Base-by-base conservation (phyloP, 2,113 vertebrate genomes). In the Anseranas semipalmata region DNA sequence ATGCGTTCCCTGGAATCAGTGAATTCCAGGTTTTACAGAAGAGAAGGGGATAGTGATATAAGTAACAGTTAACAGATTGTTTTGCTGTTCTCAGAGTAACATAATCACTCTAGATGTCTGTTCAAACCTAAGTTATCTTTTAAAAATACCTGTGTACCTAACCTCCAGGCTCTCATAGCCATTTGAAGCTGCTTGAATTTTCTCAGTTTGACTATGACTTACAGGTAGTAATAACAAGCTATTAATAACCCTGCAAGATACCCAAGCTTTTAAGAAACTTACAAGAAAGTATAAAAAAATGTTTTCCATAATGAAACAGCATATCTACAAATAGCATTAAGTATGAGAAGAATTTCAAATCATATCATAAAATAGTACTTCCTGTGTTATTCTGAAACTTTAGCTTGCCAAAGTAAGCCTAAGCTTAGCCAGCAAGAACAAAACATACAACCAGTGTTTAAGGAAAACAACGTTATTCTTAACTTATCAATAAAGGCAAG, bases 1-100 rank as follows among this genome's bases (percentile, higher is more conserved):
- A 53, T 15, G 50, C 14, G 53, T 12, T 10, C 35, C 32, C 35
- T 39, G 20, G 70, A 72, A 72, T 21, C 50, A 50, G 21, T 30
- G 84, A 86, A 84, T 55, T 75, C 45, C 33, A 70, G 32, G 50
- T 33, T 86, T 79, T 70, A 39, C 14, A 62, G 60, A 37, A 53
- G 11, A 75, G 32, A 21, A 62, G 6, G 12, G 4, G 9, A 77
- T 32, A 27, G 39, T 0, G 0, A 45, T 15, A 65, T 5, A 85
- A 74, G 28, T 39, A 77, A 48, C 25, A 52, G 35, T 37, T 55
- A 60, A 45, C 32, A 63, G 68, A 56, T 27, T 73, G 45, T 7
- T 65, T 25, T 59, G 66, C 62, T 72, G 10, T 53, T 83, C 22
- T 35, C 68, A 18, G 12, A 9, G 20, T 18, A 80, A 89, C 21